Base-by-base conservation (phyloP, 2,888 invertebrate genomes). In the Chrysolina americana region DNA sequence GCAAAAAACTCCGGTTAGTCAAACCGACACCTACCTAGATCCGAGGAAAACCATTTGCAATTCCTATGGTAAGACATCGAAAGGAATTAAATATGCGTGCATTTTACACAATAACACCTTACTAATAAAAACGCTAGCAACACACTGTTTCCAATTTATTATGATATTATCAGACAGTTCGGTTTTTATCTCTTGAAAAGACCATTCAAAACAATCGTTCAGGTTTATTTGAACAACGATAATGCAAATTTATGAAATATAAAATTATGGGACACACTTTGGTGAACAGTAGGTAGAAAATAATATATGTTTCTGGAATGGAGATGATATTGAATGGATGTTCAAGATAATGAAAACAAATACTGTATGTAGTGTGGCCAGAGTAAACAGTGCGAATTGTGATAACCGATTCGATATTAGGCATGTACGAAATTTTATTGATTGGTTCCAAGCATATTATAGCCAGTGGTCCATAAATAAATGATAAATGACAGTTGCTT, bases 181-280 rank as follows among this genome's bases (percentile, higher is more conserved):
- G n/a, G 63, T 50, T 71, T 53, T 69, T 75, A 70, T 75, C 70
- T 71, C 41, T 15, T 36, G 47, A 65, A 41, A 23, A 53, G 41
- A 5, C 23, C 10, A 70, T 66, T 53, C 64, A 64, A 72, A 72
- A 75, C 70, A 68, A 64, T 68, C 59, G 44, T 64, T 68, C 53
- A 1, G n/a, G 53, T 66, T 72, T 65, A 75, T 70, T 75, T 69
- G 68, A 74, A 68, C 69, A 48, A 17, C 62, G 75, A 75, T 75
- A 75, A 72, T 70, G 65, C 13, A 62, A 66, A 72, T 36, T 63
- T 62, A 72, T 74, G 28, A 44, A 65, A 47, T 41, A 41, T 6
- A 13, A 36, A 36, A 36, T 36, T 36, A 36, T 36, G 36, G 36
- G 36, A 36, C 36, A 36, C 8, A 36, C 36, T 36, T 36, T 8